Percentiles rank a stretch among this genome's conserved stretches.
These are phyloP conservation scores for Varanus salvator DNA, from an alignment of 2,113 vertebrate species.

Conservation along the genomic window DNA sequence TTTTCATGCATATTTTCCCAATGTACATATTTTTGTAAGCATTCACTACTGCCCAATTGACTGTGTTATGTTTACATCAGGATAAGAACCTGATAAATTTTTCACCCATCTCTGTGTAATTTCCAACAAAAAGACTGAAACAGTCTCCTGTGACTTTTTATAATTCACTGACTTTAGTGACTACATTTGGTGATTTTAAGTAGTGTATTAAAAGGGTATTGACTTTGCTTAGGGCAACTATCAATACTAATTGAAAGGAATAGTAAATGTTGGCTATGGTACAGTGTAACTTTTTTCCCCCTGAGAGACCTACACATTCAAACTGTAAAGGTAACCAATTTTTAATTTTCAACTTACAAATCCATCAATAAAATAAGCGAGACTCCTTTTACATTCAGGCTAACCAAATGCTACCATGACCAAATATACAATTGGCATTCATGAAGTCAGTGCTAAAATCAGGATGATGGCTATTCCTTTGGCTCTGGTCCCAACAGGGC, in stretches of 20 bases:
- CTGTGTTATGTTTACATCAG: too few species aligned
- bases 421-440: neutral
- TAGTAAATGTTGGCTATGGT: slow-evolving; percentile 66
- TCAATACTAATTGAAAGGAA: slow-evolving; percentile 66
- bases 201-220: slow-evolving; percentile 66
- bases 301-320: slow-evolving; percentile 55
- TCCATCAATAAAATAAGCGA: neutral
- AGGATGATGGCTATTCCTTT: neutral
- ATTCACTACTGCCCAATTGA: too few species aligned
- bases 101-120: neutral
- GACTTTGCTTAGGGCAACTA: slow-evolving; percentile 64
- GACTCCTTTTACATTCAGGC: neutral
- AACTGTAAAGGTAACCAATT: slow-evolving; percentile 58
- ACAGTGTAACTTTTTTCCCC: slow-evolving; percentile 57
- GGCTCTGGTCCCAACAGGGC: neutral
- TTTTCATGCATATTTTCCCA: too few species aligned
- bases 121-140: slow-evolving; percentile 36
- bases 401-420: neutral
- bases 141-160: slow-evolving; percentile 33
- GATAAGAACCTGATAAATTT: neutral
- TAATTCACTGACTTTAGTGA: slow-evolving; percentile 57
- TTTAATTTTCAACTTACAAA: slow-evolving; percentile 27
- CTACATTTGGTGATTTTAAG: slow-evolving; percentile 64
- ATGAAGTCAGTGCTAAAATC: neutral
- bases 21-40: too few species aligned